phyloP scores from a whole-genome alignment of 2,888 invertebrate genomes.

The Megaustenia siamemsis region DNA sequence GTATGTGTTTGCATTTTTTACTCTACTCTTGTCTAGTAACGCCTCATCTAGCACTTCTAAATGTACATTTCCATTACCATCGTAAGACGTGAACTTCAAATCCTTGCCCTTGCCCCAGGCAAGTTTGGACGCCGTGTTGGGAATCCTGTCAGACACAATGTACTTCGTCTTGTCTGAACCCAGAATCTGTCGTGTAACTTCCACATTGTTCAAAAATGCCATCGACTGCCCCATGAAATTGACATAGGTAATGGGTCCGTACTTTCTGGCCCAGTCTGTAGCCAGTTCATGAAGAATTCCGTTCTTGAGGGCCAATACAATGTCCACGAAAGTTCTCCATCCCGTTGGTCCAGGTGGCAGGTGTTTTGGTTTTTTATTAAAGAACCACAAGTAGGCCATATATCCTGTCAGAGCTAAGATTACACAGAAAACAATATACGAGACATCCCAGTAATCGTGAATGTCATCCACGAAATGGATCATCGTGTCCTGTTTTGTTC shows the following conservation, averaged over 20 bases:
- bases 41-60: too few species aligned
- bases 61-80: too few species aligned
- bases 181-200: background rate
- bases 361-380: background rate
- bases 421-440: too few species aligned
- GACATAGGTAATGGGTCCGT: slow-evolving; percentile 36
- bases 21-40: too few species aligned
- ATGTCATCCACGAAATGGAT: too few species aligned
- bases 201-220: slow-evolving; percentile 20
- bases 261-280: slow-evolving; percentile 40
- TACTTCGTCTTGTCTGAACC: background rate
- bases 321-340: background rate
- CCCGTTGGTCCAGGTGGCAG: slow-evolving; percentile 46
- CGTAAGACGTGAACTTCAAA: background rate
- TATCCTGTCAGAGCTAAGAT: too few species aligned
- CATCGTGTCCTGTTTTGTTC: too few species aligned
- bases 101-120: slow-evolving; percentile 16
- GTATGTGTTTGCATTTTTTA: too few species aligned
- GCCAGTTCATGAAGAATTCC: slow-evolving; percentile 35
- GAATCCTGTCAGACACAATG: background rate
- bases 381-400: too few species aligned
- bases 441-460: too few species aligned
- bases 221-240: background rate
- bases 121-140: background rate
- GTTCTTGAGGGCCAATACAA: slow-evolving; percentile 21